Evolutionary conservation across 2,113 vertebrate genomes (phyloP).

Genomic region (Ciconia stormi): DNA sequence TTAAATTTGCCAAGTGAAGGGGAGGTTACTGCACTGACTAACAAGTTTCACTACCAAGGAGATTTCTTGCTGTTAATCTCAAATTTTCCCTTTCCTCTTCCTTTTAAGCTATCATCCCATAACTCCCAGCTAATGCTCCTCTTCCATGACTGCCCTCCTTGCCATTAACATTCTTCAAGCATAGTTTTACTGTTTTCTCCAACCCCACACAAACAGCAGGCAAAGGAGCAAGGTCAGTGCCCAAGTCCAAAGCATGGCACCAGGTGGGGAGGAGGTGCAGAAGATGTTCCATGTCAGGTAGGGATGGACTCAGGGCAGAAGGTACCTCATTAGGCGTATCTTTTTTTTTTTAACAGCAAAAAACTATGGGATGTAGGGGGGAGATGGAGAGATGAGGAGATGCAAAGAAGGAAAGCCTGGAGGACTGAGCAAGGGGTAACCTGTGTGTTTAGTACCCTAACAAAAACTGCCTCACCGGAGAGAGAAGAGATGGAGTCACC

Average conservation of each 20-base stretch:
- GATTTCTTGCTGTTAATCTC: neutral
- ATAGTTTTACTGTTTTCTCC: neutral
- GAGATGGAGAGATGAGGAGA: neutral
- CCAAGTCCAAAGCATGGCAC: neutral
- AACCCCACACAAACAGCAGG: neutral
- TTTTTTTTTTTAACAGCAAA: neutral
- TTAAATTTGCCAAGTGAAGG: neutral
- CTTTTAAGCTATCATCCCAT: neutral
- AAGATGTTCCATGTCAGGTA: neutral
- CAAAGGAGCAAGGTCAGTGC: neutral
- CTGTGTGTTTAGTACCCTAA: neutral
- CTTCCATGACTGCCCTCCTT: neutral
- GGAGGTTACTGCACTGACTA: neutral
- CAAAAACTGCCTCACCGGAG: neutral
- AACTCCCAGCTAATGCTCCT: neutral
- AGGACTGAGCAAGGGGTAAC: neutral
- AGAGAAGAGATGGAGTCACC: neutral
- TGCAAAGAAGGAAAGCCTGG: neutral
- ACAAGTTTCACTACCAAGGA: neutral
- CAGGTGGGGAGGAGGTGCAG: neutral
- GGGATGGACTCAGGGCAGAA: neutral
- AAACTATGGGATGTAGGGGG: neutral
- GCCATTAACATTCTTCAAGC: neutral
- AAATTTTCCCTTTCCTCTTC: neutral
- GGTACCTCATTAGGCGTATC: neutral